phyloP scores from a whole-genome alignment of 2,113 vertebrate species.

The Myodes glareolus region DNA sequence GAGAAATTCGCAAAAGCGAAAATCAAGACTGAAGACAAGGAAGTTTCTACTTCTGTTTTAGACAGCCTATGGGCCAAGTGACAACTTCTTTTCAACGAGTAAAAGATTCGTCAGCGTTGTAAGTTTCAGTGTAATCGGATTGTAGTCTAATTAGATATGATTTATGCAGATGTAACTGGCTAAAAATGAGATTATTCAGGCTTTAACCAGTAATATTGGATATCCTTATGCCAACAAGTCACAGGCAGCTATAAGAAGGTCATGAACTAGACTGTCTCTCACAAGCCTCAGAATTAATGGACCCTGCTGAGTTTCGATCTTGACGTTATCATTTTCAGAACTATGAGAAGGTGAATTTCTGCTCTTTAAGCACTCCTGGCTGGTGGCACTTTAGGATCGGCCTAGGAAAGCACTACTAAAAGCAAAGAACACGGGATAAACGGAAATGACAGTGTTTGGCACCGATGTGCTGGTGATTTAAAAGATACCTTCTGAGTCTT shows the following conservation, averaged over 20 bases:
- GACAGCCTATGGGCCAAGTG: not conserved
- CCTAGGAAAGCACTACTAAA: not conserved
- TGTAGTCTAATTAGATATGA: not conserved
- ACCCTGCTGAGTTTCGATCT: not conserved
- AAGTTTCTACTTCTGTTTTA: not conserved
- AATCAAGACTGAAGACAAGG: not conserved
- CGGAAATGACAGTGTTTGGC: not conserved
- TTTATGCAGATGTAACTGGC: not conserved
- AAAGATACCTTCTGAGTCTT: not conserved
- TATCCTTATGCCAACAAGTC: not conserved
- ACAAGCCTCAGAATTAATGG: not conserved
- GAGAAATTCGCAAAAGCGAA: not conserved
- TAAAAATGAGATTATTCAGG: not conserved
- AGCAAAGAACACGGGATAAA: not conserved
- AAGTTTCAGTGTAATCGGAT: not conserved
- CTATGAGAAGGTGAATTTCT: not conserved
- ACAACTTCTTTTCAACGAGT: too few relatives aligned
- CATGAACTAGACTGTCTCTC: not conserved
- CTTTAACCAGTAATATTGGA: not conserved
- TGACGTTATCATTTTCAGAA: not conserved
- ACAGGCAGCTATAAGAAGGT: not conserved
- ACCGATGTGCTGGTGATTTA: not conserved
- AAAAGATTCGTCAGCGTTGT: not conserved
- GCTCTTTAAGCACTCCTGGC: not conserved
- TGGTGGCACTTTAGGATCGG: not conserved